phyloP scores from a whole-genome alignment of 2,113 vertebrate genomes.

The Brachionichthys hirsutus region DNA sequence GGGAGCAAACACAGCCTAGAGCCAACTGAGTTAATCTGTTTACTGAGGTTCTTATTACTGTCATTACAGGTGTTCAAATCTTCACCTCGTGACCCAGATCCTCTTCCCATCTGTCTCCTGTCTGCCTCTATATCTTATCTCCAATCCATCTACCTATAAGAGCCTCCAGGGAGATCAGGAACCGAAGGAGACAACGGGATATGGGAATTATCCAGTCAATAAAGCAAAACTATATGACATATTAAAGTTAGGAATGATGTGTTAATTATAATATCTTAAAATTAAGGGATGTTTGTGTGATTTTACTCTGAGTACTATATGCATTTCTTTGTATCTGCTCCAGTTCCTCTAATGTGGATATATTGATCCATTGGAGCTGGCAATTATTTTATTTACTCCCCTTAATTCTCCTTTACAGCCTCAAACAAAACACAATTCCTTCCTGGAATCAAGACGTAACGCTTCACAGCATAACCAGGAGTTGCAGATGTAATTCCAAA shows the following conservation, averaged over 20 bases:
- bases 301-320: no score
- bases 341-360: no score
- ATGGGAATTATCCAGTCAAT: background rate
- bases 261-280: background rate
- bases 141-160: slow-evolving; percentile 2
- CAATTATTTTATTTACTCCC: no score
- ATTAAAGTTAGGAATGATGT: no score
- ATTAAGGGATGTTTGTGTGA: background rate
- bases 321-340: no score
- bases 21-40: slow-evolving; percentile 46
- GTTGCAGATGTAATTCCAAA: no score
- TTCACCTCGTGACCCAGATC: background rate
- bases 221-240: background rate
- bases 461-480: no score
- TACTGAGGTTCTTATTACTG: slow-evolving; percentile 25
- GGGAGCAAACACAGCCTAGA: background rate
- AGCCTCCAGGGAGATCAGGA: background rate
- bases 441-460: no score
- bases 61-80: slow-evolving; percentile 12
- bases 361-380: no score
- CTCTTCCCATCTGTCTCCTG: slow-evolving; percentile 56
- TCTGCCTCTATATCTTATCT: slow-evolving; percentile 34
- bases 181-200: background rate
- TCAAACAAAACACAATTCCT: no score
- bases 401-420: no score